phyloP scores from a whole-genome alignment of 92 coral and sea anemone species.

The Zoanthus solanderi region DNA sequence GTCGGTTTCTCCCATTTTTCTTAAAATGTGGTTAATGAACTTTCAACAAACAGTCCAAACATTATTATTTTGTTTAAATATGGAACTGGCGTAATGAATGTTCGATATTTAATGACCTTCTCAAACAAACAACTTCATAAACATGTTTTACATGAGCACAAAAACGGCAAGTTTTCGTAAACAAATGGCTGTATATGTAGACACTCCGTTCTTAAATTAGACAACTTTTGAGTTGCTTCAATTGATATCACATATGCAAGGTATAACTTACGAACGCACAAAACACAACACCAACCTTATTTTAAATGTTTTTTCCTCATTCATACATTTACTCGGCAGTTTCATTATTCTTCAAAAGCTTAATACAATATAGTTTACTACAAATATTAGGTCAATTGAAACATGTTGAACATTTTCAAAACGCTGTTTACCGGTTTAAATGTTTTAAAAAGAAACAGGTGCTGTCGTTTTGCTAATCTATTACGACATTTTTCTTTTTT shows the following conservation, averaged over 20 bases:
- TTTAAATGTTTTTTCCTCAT: too few species aligned
- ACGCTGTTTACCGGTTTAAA: background rate
- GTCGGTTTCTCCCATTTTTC: background rate
- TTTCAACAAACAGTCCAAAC: background rate
- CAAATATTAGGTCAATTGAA: background rate
- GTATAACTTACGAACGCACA: too few species aligned
- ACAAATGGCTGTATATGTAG: background rate
- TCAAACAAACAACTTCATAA: conserved; percentile 20
- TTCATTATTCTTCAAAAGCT: background rate
- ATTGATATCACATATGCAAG: too few species aligned
- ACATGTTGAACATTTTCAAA: background rate
- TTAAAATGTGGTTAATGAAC: background rate
- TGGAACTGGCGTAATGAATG: conserved; percentile 9
- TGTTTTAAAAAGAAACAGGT: background rate
- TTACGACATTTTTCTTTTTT: background rate
- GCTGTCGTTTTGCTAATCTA: background rate
- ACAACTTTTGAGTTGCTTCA: too few species aligned
- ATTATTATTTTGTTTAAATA: background rate
- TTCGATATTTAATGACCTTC: conserved; percentile 7
- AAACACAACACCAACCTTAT: too few species aligned
- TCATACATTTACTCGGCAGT: too few species aligned
- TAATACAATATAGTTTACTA: background rate
- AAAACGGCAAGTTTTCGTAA: background rate
- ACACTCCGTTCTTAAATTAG: background rate
- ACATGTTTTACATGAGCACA: background rate